Evolutionary conservation across 1,140 invertebrate species (phyloP), one percentile per base, ranked within the genome.

Genomic region (Drosophila yakuba): DNA sequence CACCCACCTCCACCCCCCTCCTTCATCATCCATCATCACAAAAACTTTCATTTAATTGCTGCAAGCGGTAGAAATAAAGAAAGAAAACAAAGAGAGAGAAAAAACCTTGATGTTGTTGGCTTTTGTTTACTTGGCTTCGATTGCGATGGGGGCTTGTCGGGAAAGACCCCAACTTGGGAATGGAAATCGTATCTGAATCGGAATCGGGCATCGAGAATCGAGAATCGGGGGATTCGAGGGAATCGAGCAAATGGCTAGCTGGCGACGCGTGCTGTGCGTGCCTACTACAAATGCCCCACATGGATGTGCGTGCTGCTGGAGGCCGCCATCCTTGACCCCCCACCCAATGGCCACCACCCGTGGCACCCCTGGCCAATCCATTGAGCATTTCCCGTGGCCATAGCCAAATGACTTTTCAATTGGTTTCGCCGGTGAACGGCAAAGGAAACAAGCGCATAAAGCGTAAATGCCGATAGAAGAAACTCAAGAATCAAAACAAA

Each of bases 11-110:
- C 28, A 10, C 8, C 48, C 28, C 32, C 15, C 17, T n/a, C 28
- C 32, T 39, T 35, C 39, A 32, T 63, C 61, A 57, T 78, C 69
- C 77, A 72, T 86, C 82, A 86, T 74, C 83, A 59, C 74, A 82
- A 83, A 86, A 88, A 88, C 83, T 88, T 89, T 88, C 84, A 88
- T 88, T 88, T 88, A 88, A 88, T 88, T 88, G 83, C 79, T 66
- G 71, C 64, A 78, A 67, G 73, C 68, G 66, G 58, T 50, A 80
- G 83, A 78, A 61, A 56, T 59, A 66, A 55, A 58, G 48, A 62
- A 60, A 35, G 51, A 80, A 79, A 73, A 72, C 64, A 60, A 47
- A 63, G 52, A 79, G 54, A 57, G 38, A 43, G 43, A 50, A 67
- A 60, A 79, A 68, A 54, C 62, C 59, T 71, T 75, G 73, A 56